Conservation (phyloP, 1,140 invertebrate species). For the Berghia stephanieae region DNA sequence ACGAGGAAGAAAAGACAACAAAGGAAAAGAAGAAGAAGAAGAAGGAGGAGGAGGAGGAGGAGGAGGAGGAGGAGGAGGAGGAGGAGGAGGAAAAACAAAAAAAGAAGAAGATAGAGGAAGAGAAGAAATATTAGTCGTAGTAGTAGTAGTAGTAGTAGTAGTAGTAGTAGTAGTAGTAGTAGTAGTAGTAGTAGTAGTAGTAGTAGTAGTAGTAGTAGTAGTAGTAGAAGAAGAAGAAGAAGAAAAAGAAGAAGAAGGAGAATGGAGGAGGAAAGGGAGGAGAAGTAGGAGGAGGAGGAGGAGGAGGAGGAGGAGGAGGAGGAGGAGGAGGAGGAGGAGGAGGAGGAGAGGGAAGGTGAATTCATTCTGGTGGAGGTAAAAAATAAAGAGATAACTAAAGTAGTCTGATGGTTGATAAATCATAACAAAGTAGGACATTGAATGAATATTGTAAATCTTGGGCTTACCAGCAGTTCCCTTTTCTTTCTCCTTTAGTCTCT, state of each 20-base stretch:
- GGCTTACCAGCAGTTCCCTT: too few species aligned
- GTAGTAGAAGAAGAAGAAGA: neutral
- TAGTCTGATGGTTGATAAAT: too few species aligned
- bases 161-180: neutral
- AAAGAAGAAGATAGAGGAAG: neutral
- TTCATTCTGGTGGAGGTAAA: too few species aligned
- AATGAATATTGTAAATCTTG: too few species aligned
- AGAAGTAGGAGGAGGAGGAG: neutral
- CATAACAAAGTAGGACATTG: too few species aligned
- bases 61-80: neutral
- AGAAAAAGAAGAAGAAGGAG: neutral
- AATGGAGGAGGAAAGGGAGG: neutral
- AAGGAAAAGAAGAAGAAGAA: neutral
- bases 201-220: neutral
- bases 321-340: neutral
- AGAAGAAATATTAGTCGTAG: neutral
- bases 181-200: neutral
- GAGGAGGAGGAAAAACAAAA: neutral
- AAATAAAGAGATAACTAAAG: too few species aligned
- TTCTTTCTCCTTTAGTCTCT: too few species aligned
- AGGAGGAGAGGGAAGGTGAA: slow-evolving; percentile 4
- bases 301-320: neutral
- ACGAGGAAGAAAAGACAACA: neutral
- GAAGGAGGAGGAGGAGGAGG: neutral
- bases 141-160: neutral